Conservation (phyloP, 2,113 vertebrate species). For the Nesospiza acunhae region DNA sequence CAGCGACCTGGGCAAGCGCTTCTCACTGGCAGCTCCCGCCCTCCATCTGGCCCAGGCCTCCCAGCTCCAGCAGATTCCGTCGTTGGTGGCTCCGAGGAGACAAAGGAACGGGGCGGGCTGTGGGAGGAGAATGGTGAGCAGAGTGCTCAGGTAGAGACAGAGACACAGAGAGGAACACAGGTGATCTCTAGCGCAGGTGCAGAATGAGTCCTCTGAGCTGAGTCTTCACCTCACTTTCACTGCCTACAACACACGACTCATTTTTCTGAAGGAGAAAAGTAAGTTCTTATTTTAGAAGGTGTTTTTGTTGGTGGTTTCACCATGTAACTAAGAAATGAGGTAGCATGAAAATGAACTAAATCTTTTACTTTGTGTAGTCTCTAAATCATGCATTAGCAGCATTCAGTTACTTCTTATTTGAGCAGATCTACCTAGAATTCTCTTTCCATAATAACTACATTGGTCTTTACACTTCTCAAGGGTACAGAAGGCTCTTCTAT, state of each 20-base stretch:
- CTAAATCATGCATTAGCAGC: background rate
- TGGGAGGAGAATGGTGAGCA: slow-evolving; percentile 64
- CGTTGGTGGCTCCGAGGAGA: slow-evolving; percentile 49
- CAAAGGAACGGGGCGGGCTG: slow-evolving; percentile 60
- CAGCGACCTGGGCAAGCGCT: background rate
- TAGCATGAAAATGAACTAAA: background rate
- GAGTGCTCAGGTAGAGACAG: slow-evolving; percentile 59
- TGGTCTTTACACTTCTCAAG: background rate
- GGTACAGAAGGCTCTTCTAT: background rate
- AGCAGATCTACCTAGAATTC: background rate
- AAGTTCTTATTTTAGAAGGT: slow-evolving; percentile 66
- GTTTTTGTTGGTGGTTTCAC: background rate
- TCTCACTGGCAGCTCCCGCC: background rate
- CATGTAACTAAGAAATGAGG: background rate
- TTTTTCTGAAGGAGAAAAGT: slow-evolving; percentile 65
- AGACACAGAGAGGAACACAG: slow-evolving; percentile 62
- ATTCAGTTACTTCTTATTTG: background rate
- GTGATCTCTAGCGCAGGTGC: slow-evolving; percentile 36
- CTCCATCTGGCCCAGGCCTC: slow-evolving; percentile 4
- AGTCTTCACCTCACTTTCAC: slow-evolving; percentile 25
- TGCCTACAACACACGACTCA: slow-evolving; percentile 40
- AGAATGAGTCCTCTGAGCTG: slow-evolving; percentile 60
- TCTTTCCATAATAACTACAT: background rate
- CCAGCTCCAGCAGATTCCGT: background rate
- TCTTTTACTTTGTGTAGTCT: background rate